Base-by-base conservation (phyloP, 30 jellyfish, hydroid and myxozoan species). In the Aurelia aurita region DNA sequence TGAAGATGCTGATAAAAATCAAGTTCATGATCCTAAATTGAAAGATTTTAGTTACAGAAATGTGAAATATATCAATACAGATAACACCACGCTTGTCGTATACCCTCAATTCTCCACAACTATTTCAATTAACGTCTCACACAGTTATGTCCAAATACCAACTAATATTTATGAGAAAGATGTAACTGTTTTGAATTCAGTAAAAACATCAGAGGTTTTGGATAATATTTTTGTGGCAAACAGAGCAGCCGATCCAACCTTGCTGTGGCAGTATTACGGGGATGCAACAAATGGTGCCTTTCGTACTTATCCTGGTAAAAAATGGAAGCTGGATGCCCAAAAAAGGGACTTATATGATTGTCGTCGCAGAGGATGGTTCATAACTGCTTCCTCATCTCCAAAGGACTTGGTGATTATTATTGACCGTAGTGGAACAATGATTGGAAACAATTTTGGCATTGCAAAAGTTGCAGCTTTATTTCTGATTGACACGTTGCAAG, bases 381-480 rank as follows among this genome's bases (percentile, higher is more conserved):
- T 85, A 19, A 73, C 58, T 19, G 97, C 93, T 1, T 80, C 98
- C 2, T 69, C 98, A 14, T 87, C 97, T 27, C 96, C 98, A 27
- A 92, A 92, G 66, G 98, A 92, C 68, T 47, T 87, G 72, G 91
- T 92, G 21, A 87, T 92, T 8, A 68, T 92, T 59, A 82, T 92
- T 34, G 98, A 92, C 72, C 68, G 84, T 20, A 86, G 95, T 74
- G 98, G 98, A 11, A 87, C 98, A 9, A 92, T 92, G 98, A 92
- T 92, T 61, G 98, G 98, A 12, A 92, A 87, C 69, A 92, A 92
- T 55, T 80, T 92, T 69, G 98, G 90, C 23, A 92, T 92, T 55
- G 98, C 98, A 8, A 86, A 85, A 58, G 89, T 92, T 53, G 92
- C 98, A 6, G 95, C 96, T 8, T 44, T 82, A 32, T 72, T 96